Conservation (phyloP, 2,888 invertebrate genomes). For the Caenorhabditis sp. region DNA sequence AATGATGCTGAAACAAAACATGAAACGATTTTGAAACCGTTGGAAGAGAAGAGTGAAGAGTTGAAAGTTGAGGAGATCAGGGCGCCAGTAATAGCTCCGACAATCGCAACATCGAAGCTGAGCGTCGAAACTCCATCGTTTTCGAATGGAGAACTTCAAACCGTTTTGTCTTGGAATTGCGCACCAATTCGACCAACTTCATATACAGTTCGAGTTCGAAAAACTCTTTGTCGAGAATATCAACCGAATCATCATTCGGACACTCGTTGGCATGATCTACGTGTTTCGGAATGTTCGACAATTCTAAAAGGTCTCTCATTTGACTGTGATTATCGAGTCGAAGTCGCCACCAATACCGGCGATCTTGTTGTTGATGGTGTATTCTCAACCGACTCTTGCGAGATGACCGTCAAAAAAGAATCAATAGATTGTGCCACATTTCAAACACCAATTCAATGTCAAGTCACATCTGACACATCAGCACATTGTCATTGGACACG, state of each 20-base stretch:
- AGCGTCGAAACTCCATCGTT: slow-evolving; percentile 33
- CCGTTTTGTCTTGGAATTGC: slow-evolving; percentile 51
- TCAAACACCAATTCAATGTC: slow-evolving; percentile 44
- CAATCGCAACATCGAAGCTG: neutral
- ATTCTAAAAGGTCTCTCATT: slow-evolving; percentile 55
- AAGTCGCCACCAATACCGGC: slow-evolving; percentile 10
- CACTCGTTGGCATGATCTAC: slow-evolving; percentile 49
- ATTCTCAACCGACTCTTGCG: slow-evolving; percentile 55
- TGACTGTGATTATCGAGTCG: slow-evolving; percentile 61
- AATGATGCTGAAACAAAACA: neutral
- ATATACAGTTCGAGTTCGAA: slow-evolving; percentile 53
- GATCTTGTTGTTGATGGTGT: slow-evolving; percentile 33
- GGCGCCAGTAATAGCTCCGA: too few species aligned
- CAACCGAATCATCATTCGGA: slow-evolving; percentile 48
- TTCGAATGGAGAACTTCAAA: slow-evolving; percentile 42
- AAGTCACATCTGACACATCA: slow-evolving; percentile 24
- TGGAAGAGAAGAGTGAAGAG: slow-evolving; percentile 26
- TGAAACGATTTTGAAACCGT: slow-evolving; percentile 4
- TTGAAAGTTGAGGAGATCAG: slow-evolving; percentile 2
- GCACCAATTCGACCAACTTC: slow-evolving; percentile 4
- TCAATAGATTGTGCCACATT: slow-evolving; percentile 47
- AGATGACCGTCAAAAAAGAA: slow-evolving; percentile 40
- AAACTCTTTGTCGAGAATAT: slow-evolving; percentile 52
- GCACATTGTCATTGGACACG: slow-evolving; percentile 43
- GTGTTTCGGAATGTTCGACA: slow-evolving; percentile 55